Evolutionary conservation across 2,113 vertebrate genomes (phyloP).

Genomic region (Tenrec ecaudatus): DNA sequence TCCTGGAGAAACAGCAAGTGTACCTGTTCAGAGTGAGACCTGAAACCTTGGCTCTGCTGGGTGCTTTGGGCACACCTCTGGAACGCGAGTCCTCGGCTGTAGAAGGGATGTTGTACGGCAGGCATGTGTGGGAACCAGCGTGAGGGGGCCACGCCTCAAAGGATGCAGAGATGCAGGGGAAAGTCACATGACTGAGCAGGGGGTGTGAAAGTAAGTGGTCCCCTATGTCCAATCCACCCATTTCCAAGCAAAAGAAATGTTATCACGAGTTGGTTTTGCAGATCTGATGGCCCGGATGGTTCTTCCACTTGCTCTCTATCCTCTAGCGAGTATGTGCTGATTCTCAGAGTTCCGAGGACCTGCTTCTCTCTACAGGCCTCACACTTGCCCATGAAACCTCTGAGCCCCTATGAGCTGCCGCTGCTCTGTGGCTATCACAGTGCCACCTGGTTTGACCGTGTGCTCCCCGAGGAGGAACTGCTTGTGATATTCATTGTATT

Average conservation of each 20-base stretch:
- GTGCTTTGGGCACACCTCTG: background rate
- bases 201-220: rapidly evolving
- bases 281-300: background rate
- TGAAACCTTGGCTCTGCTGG: background rate
- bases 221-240: background rate
- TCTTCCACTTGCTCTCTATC: background rate
- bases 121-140: background rate
- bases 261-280: background rate
- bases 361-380: background rate
- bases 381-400: background rate
- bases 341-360: background rate
- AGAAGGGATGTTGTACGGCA: background rate
- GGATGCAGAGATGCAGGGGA: background rate
- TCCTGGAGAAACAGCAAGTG: rapidly evolving
- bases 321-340: background rate
- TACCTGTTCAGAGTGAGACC: background rate
- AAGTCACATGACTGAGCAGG: rapidly evolving
- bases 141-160: background rate
- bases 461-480: background rate
- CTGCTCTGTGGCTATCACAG: background rate
- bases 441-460: background rate
- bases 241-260: background rate
- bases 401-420: background rate
- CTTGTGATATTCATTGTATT: background rate
- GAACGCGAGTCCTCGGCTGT: background rate